Conservation (phyloP, 92 coral and sea anemone genomes). For the Porites evermanni region DNA sequence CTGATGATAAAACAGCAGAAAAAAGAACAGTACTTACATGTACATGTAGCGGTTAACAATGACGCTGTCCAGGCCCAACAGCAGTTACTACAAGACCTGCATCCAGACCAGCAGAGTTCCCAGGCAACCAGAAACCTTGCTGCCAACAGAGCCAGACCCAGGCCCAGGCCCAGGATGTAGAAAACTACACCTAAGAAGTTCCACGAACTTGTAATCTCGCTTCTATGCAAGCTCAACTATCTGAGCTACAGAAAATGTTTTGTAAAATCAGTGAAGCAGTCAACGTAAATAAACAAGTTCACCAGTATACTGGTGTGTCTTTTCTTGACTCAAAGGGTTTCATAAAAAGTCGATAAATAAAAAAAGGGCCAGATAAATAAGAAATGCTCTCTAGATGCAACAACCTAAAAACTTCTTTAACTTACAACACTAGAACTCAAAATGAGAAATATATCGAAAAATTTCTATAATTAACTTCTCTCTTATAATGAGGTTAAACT, state of each 20-base stretch:
- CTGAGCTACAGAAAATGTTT: not conserved
- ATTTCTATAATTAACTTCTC: not conserved
- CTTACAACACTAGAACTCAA: slow-evolving; percentile 11
- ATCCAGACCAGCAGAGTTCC: not conserved
- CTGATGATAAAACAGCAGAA: too few relatives aligned
- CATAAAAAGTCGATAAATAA: not conserved
- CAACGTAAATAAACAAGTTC: not conserved
- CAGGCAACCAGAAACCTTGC: not conserved
- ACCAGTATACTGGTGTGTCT: not conserved
- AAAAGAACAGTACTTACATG: too few relatives aligned
- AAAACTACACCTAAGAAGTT: not conserved
- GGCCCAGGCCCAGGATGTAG: not conserved
- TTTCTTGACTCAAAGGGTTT: not conserved
- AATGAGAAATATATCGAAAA: slow-evolving; percentile 5
- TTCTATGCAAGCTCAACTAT: not conserved
- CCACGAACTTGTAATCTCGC: too few relatives aligned
- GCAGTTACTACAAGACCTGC: not conserved
- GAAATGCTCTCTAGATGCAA: slow-evolving; percentile 18
- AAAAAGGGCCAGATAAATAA: not conserved
- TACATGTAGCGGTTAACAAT: not conserved
- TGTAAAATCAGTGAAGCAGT: too few relatives aligned
- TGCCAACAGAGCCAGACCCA: slow-evolving; percentile 13
- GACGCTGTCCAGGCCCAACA: slow-evolving; percentile 3
- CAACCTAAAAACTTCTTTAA: not conserved
- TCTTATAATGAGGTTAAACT: slow-evolving; percentile 17